These are phyloP conservation scores for Dendrolimus kikuchii DNA, from an alignment of 1,140 invertebrate species.

Conservation along the genomic window DNA sequence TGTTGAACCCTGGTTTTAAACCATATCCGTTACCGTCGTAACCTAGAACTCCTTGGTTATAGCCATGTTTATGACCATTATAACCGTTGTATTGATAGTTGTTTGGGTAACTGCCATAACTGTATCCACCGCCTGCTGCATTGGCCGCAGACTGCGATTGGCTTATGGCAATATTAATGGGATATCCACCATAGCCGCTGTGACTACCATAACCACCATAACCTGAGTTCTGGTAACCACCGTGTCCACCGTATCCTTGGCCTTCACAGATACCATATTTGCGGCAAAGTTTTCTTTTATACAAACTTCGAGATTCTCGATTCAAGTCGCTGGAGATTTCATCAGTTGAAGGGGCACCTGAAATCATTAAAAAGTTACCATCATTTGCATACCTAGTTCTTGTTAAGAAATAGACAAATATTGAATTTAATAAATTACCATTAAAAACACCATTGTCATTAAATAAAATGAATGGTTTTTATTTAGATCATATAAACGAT, in stretches of 20 bases:
- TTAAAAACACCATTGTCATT: too few species aligned
- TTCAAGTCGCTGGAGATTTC: slow-evolving; percentile 7
- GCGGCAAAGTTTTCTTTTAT: slow-evolving; percentile 32
- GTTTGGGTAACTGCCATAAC: slow-evolving; percentile 38
- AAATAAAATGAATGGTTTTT: too few species aligned
- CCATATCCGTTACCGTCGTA: slow-evolving; percentile 13
- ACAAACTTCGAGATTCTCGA: slow-evolving; percentile 24
- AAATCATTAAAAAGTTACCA: slow-evolving; percentile 12
- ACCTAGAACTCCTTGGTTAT: slow-evolving; percentile 14
- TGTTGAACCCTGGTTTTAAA: slow-evolving; percentile 31
- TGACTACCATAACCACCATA: slow-evolving; percentile 8
- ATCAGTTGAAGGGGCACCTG: slow-evolving; percentile 16
- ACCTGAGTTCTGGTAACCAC: slow-evolving; percentile 23
- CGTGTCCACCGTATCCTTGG: slow-evolving; percentile 22
- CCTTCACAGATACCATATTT: slow-evolving; percentile 40
- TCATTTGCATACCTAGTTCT: neutral
- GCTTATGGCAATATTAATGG: slow-evolving; percentile 58
- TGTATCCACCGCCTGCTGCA: slow-evolving; percentile 38
- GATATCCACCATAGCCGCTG: slow-evolving; percentile 12
- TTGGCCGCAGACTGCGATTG: slow-evolving; percentile 56
- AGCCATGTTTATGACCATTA: slow-evolving; percentile 14
- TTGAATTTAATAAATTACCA: too few species aligned
- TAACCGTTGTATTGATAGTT: slow-evolving; percentile 47
- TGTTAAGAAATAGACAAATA: too few species aligned
- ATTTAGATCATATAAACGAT: too few species aligned